Percentiles rank a stretch among this genome's conserved stretches.
Evolutionary conservation across 2,113 vertebrate genomes (phyloP).

Genomic region (Ctenodactylus gundi): DNA sequence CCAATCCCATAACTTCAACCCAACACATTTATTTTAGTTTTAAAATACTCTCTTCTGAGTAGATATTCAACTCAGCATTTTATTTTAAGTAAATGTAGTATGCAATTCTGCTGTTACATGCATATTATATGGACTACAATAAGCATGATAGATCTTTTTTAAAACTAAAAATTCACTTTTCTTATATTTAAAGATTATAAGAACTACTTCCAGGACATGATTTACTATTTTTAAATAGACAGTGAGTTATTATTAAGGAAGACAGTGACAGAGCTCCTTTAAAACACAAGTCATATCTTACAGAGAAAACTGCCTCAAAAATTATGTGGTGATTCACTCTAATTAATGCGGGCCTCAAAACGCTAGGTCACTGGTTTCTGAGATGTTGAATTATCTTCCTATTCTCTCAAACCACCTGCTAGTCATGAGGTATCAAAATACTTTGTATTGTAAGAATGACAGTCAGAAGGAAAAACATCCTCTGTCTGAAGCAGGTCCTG

Average conservation of each 20-base stretch:
- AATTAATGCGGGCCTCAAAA: slow-evolving; percentile 43
- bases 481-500: slow-evolving; percentile 50
- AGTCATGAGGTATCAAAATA: slow-evolving; percentile 59
- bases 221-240: neutral
- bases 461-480: neutral
- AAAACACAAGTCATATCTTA: neutral
- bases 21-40: slow-evolving; percentile 10
- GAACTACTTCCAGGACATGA: neutral
- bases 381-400: slow-evolving; percentile 43
- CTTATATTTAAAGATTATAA: neutral
- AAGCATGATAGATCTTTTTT: neutral
- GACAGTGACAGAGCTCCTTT: neutral
- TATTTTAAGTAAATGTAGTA: slow-evolving; percentile 1
- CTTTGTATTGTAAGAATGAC: slow-evolving; percentile 36
- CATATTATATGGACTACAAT: neutral
- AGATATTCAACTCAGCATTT: neutral
- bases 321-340: neutral
- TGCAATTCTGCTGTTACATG: neutral
- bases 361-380: slow-evolving; percentile 42
- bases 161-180: slow-evolving; percentile 33
- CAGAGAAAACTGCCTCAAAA: slow-evolving; percentile 2
- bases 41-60: neutral
- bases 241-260: neutral
- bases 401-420: slow-evolving; percentile 54
- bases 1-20: neutral